These are phyloP conservation scores for Psilopsiagon aurifrons DNA, from an alignment of 2,113 vertebrate genomes.

Conservation along the genomic window DNA sequence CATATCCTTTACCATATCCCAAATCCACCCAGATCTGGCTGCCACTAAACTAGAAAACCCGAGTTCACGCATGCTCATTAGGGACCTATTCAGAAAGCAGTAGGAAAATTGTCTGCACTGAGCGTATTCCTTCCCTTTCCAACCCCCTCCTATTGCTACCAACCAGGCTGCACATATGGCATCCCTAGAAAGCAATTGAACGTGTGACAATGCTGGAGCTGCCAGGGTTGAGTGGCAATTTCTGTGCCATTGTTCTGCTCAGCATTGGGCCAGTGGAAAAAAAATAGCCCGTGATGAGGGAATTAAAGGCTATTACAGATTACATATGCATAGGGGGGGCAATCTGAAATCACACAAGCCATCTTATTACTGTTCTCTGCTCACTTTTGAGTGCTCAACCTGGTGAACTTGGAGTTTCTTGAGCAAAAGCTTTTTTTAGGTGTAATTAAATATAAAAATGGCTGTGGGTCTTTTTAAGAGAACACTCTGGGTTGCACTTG, in stretches of 20 bases:
- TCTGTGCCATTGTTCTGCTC: constrained; percentile 57
- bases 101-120: background rate
- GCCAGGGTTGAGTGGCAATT: constrained; percentile 58
- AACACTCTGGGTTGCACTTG: background rate
- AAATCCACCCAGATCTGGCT: background rate
- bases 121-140: constrained; percentile 27
- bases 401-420: background rate
- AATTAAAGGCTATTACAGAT: constrained; percentile 48
- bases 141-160: background rate
- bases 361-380: constrained; percentile 20
- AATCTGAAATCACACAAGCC: constrained; percentile 6
- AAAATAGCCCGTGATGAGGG: constrained; percentile 51
- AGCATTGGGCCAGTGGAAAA: constrained; percentile 5
- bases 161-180: constrained; percentile 41
- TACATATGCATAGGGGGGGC: background rate
- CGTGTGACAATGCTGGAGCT: background rate
- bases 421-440: background rate
- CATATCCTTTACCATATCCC: background rate
- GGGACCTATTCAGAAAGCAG: background rate
- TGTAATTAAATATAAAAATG: constrained; percentile 25
- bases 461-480: constrained; percentile 13
- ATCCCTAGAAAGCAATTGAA: constrained; percentile 51
- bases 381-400: background rate
- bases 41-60: background rate
- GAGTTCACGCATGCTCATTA: background rate